Conservation (phyloP, 2,797 vertebrate species). For the Sardinella longiceps region DNA sequence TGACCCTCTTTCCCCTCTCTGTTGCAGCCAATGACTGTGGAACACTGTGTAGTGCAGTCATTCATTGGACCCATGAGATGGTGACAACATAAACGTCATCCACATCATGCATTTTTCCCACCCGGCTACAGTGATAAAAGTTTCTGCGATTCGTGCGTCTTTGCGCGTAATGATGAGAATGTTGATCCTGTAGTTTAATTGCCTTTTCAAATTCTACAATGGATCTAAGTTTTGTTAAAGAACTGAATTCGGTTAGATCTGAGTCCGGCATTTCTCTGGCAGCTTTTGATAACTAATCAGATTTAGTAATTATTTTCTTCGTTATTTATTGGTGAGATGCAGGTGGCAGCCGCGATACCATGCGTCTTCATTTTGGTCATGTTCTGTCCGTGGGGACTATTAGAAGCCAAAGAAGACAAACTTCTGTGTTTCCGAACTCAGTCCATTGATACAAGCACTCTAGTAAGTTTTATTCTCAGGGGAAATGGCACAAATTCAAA, state of each 20-base stretch:
- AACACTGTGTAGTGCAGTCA: too few species aligned
- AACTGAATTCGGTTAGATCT: background rate
- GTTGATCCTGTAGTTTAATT: background rate
- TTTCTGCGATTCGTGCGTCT: background rate
- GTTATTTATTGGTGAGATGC: background rate
- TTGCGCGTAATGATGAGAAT: background rate
- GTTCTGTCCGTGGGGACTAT: background rate
- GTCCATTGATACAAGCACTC: constrained; percentile 22
- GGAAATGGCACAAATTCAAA: background rate
- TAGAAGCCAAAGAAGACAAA: constrained; percentile 8
- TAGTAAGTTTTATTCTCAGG: constrained; percentile 64
- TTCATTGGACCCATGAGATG: background rate
- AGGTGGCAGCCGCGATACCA: background rate
- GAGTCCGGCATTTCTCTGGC: background rate
- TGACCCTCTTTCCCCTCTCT: background rate
- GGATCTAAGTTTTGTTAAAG: background rate
- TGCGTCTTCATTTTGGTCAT: background rate
- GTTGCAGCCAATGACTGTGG: background rate
- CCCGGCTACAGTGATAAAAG: too few species aligned
- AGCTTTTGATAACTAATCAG: background rate
- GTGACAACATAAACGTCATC: background rate
- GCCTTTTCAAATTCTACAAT: background rate
- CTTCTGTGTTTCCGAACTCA: constrained; percentile 34
- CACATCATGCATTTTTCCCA: background rate
- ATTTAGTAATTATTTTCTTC: background rate